These are phyloP conservation scores for Drosophila leontia DNA, from an alignment of 1,140 invertebrate species.

Conservation along the genomic window DNA sequence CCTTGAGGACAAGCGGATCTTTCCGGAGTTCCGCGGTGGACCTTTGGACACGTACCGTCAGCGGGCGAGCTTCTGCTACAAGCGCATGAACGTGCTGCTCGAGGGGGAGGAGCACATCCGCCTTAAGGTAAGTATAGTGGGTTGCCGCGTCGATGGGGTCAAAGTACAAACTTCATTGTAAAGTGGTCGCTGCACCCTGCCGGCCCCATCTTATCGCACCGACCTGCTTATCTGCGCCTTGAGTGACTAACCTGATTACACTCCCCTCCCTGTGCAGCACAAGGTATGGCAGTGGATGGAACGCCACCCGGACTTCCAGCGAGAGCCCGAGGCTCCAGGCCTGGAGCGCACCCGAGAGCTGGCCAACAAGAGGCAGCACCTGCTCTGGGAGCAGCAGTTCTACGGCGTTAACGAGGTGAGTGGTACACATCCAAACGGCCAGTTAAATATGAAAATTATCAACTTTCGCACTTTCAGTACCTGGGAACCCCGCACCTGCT, in stretches of 20 bases:
- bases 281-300: constrained; percentile 91
- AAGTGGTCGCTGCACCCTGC: constrained; percentile 1
- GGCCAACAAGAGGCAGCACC: constrained; percentile 87
- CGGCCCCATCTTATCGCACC: constrained; percentile 13
- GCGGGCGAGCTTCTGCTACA: constrained; percentile 93
- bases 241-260: constrained; percentile 40
- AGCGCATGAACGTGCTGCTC: constrained; percentile 90
- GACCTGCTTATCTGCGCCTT: constrained; percentile 10
- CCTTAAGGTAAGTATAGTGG: constrained; percentile 86
- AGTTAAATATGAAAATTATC: neutral
- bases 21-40: constrained; percentile 89
- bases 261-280: constrained; percentile 86
- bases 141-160: constrained; percentile 1
- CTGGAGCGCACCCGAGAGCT: constrained; percentile 88
- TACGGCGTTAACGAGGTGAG: constrained; percentile 87
- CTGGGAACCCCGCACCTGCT: constrained; percentile 84
- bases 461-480: constrained; percentile 83
- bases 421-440: constrained; percentile 48
- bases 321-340: constrained; percentile 85
- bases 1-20: constrained; percentile 78
- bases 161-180: constrained; percentile 55
- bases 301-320: constrained; percentile 91
- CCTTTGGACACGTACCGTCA: constrained; percentile 91
- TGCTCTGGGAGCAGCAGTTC: constrained; percentile 88
- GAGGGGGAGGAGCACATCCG: constrained; percentile 88